Conservation (phyloP, 2,888 invertebrate species). For the Papilio elwesi region DNA sequence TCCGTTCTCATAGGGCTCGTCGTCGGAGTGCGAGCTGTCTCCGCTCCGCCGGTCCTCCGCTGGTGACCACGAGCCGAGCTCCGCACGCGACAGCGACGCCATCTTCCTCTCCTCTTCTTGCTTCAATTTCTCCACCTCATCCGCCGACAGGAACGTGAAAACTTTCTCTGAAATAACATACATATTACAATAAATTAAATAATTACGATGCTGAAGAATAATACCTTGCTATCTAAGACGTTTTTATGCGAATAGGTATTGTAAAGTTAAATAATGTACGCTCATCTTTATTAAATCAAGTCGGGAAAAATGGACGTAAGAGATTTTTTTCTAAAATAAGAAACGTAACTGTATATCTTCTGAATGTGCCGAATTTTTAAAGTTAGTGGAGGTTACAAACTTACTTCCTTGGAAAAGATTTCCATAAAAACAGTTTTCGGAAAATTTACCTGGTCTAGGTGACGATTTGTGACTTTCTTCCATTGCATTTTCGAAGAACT, state of each 20-base stretch:
- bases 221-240: too few relatives aligned
- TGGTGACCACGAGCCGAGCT: constrained; percentile 81
- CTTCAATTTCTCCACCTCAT: constrained; percentile 96
- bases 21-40: constrained; percentile 80
- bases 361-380: too few relatives aligned
- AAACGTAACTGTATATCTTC: too few relatives aligned
- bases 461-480: constrained; percentile 94
- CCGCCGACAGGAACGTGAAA: constrained; percentile 96
- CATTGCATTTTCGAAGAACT: constrained; percentile 98
- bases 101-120: constrained; percentile 97
- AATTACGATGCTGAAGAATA: too few relatives aligned
- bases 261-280: too few relatives aligned
- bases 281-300: too few relatives aligned
- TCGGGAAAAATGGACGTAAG: too few relatives aligned
- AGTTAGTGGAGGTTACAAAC: too few relatives aligned
- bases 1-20: constrained; percentile 77
- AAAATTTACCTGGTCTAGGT: constrained; percentile 89
- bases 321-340: too few relatives aligned
- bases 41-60: constrained; percentile 80
- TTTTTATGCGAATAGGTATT: too few relatives aligned
- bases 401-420: too few relatives aligned
- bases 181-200: constrained; percentile 19
- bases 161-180: constrained; percentile 89
- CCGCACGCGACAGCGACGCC: constrained; percentile 88
- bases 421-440: neutral